Base-by-base conservation (phyloP, 2,888 invertebrate species). In the Monopis laevigella region DNA sequence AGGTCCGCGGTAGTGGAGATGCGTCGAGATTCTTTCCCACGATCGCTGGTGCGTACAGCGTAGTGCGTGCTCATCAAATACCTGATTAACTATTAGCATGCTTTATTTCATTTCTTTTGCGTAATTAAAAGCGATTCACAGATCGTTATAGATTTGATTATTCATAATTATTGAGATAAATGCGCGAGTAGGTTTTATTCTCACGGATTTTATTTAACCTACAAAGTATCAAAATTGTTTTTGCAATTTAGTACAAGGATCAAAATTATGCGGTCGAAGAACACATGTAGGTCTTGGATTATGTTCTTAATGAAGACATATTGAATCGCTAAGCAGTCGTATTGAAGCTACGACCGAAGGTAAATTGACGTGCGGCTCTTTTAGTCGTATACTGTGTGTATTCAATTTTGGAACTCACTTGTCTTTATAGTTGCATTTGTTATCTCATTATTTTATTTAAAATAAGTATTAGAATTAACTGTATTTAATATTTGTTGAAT, bases 221-320 rank as follows among this genome's bases (percentile, higher is more conserved):
- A 17, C 17, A 10, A 32, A 32, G 17, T 14, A 32, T 32, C 32
- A 32, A 32, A 17, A 32, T 32, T 32, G 17, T 17, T 29, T 30
- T 14, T 18, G n/a, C 14, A 11, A 35, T 35, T 11, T 11, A 11
- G 12, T 21, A 12, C 11, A 19, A 21, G 36, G 36, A 36, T 36
- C 36, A 36, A 36, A 21, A 36, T 36, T 21, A 12, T 7, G 18
- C 13, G 13, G 21, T 21, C 18, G 21, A 11, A 21, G 12, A 21
- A 21, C 36, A 36, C 21, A 19, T 21, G 36, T 21, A 12, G 36
- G 36, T 36, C 67, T 67, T 66, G 68, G 72, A 73, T 71, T 19
- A 68, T 70, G 67, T 72, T 54, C 69, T 73, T 80, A 80, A 80
- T 80, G 78, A 80, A 80, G 78, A 78, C 78, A 78, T 80, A 80